Percentiles rank a stretch among this genome's conserved stretches.
phyloP scores from a whole-genome alignment of 2,888 invertebrate genomes.

The Sinhomidia bicolor region DNA sequence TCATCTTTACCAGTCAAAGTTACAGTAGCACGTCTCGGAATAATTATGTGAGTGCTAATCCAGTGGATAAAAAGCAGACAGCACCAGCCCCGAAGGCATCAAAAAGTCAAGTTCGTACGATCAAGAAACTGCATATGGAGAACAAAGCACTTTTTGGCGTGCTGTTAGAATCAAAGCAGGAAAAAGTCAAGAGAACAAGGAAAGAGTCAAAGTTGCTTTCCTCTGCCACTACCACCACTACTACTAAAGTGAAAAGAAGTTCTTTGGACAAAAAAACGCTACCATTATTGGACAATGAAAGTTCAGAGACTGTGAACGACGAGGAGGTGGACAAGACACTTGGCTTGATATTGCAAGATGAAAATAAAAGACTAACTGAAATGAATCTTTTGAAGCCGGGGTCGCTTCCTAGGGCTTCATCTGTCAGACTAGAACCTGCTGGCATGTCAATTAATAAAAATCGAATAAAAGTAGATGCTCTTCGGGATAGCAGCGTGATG shows the following conservation, averaged over 20 bases:
- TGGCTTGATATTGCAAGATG: background rate
- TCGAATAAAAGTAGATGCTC: conserved; percentile 36
- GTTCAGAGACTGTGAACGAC: conserved; percentile 15
- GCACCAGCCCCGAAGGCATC: background rate
- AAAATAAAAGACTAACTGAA: background rate
- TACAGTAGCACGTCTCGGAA: background rate
- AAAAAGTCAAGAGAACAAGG: conserved; percentile 68
- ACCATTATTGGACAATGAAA: too few species aligned
- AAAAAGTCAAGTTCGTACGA: conserved; percentile 30
- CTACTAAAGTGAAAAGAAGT: conserved; percentile 9
- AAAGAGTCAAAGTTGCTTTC: conserved; percentile 16
- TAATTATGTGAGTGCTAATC: background rate
- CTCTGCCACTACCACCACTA: background rate
- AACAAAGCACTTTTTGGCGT: conserved; percentile 81
- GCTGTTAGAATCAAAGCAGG: conserved; percentile 78
- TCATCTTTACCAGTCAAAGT: background rate
- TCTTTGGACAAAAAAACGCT: too few species aligned
- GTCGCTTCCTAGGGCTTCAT: conserved; percentile 27
- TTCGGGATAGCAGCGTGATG: background rate
- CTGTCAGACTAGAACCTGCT: conserved; percentile 55
- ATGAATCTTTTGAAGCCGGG: background rate
- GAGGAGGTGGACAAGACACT: conserved; percentile 6
- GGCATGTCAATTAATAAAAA: conserved; percentile 61
- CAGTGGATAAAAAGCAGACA: too few species aligned
- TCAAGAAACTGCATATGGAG: conserved; percentile 79